Base-by-base conservation (phyloP, 2,113 vertebrate species). In the Grantiella picta region DNA sequence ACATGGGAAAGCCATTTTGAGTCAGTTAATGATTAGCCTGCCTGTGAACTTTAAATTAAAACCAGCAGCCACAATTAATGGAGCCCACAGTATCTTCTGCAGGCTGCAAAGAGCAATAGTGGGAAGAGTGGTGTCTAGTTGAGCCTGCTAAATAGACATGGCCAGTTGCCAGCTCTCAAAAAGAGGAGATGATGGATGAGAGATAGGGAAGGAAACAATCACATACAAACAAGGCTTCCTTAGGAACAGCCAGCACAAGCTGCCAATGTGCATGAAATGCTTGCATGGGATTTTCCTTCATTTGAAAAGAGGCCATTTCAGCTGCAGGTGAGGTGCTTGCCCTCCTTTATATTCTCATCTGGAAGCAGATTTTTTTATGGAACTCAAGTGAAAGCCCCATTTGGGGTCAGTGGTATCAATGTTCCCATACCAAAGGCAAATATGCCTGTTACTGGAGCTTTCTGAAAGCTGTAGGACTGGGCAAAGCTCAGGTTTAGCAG, bases 31-130 rank as follows among this genome's bases (percentile, higher is more conserved):
- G 63, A 92, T 93, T 92, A 91, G 86, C 47, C 78, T 83, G 63
- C 75, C 61, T 82, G 73, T 95, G 83, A 93, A 92, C 92, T 89
- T 93, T 68, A 96, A 96, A 92, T 97, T 95, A 78, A 92, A 93
- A 91, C 29, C 86, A 95, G 90, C 77, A 91, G 70, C 78, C 72
- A 52, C 90, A 89, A 63, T 93, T 93, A 93, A 66, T 60, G 85
- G 82, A 95, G 79, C 40, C 79, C 61, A 78, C 49, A 69, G 70
- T 36, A 21, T 61, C 90, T 89, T 75, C 73, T 77, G 81, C 81
- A 82, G 77, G 77, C 93, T 93, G 90, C 61, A 68, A 68, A 86
- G 83, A 66, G 71, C 82, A 64, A 57, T 27, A 63, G 70, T 86
- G 76, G 79, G 77, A 65, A 91, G 66, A 86, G 52, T 31, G 59